A percentile compares a stretch with the other conserved stretches of the same genome.
These are phyloP conservation scores for Dorcus hopei DNA, from an alignment of 2,888 invertebrate genomes.

Conservation along the genomic window DNA sequence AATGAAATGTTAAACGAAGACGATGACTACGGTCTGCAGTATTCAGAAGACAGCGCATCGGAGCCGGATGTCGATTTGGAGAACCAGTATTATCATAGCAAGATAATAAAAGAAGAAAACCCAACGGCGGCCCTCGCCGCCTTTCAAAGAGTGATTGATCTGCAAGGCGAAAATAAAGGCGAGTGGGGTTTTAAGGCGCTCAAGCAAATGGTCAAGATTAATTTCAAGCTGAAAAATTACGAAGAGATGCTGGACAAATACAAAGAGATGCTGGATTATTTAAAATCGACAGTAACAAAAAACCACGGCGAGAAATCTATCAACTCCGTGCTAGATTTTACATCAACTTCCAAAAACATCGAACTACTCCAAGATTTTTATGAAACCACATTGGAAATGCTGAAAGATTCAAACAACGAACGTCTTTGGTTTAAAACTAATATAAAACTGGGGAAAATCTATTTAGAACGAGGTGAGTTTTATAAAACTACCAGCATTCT, in stretches of 20 bases:
- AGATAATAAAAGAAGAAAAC: constrained; percentile 94
- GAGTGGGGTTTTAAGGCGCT: constrained; percentile 99
- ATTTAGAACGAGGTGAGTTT: constrained; percentile 92
- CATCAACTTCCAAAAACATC: constrained; percentile 91
- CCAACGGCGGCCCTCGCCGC: constrained; percentile 84
- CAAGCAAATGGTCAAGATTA: constrained; percentile 99
- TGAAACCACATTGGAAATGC: constrained; percentile 88
- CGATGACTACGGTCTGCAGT: constrained; percentile 96
- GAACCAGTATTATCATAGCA: constrained; percentile 99
- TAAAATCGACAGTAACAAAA: constrained; percentile 96
- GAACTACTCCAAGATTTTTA: constrained; percentile 90
- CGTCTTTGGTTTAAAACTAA: constrained; percentile 99
- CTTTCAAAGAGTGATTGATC: constrained; percentile 93
- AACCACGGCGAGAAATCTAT: constrained; percentile 99
- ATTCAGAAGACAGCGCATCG: constrained; percentile 97
- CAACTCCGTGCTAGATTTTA: constrained; percentile 97
- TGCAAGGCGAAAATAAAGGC: constrained; percentile 95
- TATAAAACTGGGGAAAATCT: constrained; percentile 95
- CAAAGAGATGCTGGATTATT: constrained; percentile 92
- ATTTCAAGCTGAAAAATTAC: constrained; percentile 83
- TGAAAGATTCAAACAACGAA: constrained; percentile 97
- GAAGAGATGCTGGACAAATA: constrained; percentile 67
- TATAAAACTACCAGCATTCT: constrained; percentile 89
- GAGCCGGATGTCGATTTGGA: constrained; percentile 99
- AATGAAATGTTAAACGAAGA: constrained; percentile 95